Conservation (phyloP, 2,888 invertebrate species). For the Eristalis tenax region DNA sequence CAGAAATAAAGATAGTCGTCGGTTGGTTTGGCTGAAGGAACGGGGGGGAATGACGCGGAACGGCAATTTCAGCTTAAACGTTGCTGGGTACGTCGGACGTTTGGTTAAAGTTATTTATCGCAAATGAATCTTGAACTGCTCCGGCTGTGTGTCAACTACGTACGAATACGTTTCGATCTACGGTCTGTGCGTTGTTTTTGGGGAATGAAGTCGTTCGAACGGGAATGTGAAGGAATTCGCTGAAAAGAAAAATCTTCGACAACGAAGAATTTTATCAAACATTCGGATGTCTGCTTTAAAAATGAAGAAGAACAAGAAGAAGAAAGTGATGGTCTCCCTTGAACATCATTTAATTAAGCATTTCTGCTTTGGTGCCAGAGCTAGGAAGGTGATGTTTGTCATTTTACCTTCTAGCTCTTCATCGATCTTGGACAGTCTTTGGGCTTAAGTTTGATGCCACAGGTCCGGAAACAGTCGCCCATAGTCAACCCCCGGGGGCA, state of each 20-base stretch:
- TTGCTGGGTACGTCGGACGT: not conserved
- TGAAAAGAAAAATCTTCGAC: not conserved
- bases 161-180: not conserved
- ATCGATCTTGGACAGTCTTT: no score
- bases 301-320: no score
- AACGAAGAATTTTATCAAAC: not conserved
- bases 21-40: not conserved
- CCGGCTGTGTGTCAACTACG: not conserved
- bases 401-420: no score
- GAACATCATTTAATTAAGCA: no score
- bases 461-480: no score
- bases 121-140: conserved; percentile 24
- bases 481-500: no score
- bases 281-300: not conserved
- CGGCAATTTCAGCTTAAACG: conserved; percentile 10
- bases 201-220: not conserved
- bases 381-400: no score
- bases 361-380: no score
- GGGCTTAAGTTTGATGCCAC: no score
- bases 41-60: not conserved
- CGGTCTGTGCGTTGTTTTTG: not conserved
- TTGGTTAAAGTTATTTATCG: conserved; percentile 26
- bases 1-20: not conserved
- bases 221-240: not conserved
- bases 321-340: no score